Conservation (phyloP, 2,888 invertebrate species). For the Notodonta ziczac region DNA sequence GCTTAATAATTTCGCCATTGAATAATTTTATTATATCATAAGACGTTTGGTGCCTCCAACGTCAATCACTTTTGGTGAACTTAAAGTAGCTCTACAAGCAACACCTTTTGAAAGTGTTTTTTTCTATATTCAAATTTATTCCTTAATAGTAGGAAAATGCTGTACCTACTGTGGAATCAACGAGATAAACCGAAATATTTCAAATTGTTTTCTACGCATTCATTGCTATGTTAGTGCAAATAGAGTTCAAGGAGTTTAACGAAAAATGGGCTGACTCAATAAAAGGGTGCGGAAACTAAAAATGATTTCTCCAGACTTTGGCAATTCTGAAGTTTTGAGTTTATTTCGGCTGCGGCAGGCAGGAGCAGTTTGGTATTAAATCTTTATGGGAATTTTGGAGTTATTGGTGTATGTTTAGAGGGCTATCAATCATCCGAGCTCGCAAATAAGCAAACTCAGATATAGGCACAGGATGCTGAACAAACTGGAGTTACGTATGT, state of each 20-base stretch:
- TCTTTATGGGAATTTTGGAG: not conserved
- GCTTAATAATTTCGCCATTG: too few species aligned
- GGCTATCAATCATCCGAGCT: too few species aligned
- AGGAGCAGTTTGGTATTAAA: not conserved
- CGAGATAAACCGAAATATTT: slow-evolving; percentile 19
- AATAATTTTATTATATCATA: too few species aligned
- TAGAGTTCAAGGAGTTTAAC: not conserved
- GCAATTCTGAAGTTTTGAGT: not conserved
- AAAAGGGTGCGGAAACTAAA: not conserved
- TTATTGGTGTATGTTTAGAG: too few species aligned
- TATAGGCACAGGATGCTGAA: too few species aligned
- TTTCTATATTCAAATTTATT: slow-evolving; percentile 38
- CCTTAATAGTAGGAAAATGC: slow-evolving; percentile 26
- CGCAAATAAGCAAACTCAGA: too few species aligned
- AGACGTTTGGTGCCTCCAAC: too few species aligned
- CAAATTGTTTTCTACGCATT: slow-evolving; percentile 16
- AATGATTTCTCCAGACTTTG: not conserved
- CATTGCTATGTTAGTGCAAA: slow-evolving; percentile 14
- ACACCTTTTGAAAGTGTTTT: slow-evolving; percentile 34
- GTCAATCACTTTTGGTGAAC: too few species aligned
- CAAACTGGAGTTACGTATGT: too few species aligned
- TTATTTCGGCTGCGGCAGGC: not conserved
- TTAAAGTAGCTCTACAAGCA: slow-evolving; percentile 9
- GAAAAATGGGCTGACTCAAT: not conserved
- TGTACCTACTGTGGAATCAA: too few species aligned